phyloP scores from a whole-genome alignment of 2,797 vertebrate genomes.

The Allobates femoralis region DNA sequence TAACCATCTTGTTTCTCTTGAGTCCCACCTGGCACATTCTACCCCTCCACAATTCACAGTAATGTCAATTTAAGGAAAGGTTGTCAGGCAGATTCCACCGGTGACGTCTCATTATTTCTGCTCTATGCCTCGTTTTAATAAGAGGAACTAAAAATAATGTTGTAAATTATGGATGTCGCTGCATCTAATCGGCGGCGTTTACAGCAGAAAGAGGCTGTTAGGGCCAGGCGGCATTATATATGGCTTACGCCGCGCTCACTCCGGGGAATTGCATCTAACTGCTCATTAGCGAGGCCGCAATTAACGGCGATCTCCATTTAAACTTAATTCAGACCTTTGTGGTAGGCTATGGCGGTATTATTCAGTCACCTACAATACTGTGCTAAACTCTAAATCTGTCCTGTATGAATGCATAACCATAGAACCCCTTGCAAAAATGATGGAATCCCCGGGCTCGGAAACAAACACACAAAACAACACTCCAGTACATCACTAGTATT shows the following conservation, averaged over 20 bases:
- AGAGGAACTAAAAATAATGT: conserved; percentile 54
- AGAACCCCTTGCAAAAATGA: too few species aligned
- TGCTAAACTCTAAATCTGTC: background rate
- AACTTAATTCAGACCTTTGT: background rate
- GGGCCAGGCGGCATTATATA: background rate
- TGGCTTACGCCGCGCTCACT: background rate
- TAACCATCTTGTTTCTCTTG: conserved; percentile 40
- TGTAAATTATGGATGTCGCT: conserved; percentile 45
- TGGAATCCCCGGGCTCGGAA: too few species aligned
- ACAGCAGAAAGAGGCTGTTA: background rate
- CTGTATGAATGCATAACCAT: too few species aligned
- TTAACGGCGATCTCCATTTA: background rate
- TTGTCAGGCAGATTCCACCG: conserved; percentile 48
- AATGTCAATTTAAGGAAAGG: conserved; percentile 21
- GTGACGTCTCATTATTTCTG: conserved; percentile 49
- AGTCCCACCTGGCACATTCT: conserved; percentile 48
- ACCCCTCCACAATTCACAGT: conserved; percentile 25
- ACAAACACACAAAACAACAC: too few species aligned
- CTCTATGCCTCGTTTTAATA: conserved; percentile 25
- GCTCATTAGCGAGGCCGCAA: background rate
- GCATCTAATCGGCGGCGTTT: background rate
- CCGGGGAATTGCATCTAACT: conserved; percentile 10
- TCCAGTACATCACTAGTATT: too few species aligned
- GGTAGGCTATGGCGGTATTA: background rate
- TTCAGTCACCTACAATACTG: background rate